Evolutionary conservation across 2,113 vertebrate genomes (phyloP).

Genomic region (Hiodon tergisus): DNA sequence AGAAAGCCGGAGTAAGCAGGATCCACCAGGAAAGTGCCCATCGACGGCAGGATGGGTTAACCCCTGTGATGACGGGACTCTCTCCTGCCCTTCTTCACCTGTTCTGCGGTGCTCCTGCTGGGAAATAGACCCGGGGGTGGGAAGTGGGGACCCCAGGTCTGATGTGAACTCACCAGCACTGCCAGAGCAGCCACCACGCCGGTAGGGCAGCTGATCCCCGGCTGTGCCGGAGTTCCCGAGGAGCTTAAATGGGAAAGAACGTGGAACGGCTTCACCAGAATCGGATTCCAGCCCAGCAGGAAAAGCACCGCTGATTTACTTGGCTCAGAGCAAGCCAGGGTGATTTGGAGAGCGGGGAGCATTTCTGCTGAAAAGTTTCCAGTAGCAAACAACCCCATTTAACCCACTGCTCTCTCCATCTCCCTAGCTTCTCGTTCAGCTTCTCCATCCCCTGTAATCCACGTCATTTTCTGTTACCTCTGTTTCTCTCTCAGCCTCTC

Average conservation of each 20-base stretch:
- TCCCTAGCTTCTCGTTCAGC: background rate
- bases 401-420: background rate
- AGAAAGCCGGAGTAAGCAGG: too few species aligned
- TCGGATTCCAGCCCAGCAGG: background rate
- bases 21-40: too few species aligned
- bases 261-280: background rate
- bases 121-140: background rate
- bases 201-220: background rate
- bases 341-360: slow-evolving; percentile 11
- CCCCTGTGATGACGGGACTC: background rate
- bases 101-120: background rate
- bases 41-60: too few species aligned
- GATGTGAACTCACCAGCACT: background rate
- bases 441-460: background rate
- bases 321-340: slow-evolving; percentile 6
- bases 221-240: background rate
- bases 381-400: background rate
- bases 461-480: background rate
- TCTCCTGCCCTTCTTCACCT: too few species aligned
- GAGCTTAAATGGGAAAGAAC: background rate
- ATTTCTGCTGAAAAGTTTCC: slow-evolving; percentile 7
- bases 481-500: background rate
- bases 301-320: slow-evolving; percentile 4
- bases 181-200: background rate
- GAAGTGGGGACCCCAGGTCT: background rate